Percentiles rank a stretch among this genome's conserved stretches.
Conservation (phyloP, 2,797 vertebrate species). For the Chromobotia macracanthus region DNA sequence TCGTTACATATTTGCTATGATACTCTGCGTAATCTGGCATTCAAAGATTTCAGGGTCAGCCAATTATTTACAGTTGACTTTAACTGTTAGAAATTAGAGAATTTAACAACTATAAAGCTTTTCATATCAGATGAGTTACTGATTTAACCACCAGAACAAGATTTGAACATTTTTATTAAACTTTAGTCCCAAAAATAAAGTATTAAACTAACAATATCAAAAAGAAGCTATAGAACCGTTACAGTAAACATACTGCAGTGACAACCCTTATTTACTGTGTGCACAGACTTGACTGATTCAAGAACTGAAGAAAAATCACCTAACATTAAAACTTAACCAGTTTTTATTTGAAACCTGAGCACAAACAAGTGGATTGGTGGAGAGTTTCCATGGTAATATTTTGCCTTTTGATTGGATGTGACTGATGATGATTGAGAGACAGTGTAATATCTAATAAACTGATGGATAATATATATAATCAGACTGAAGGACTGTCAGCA, state of each 20-base stretch:
- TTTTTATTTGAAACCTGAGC: too few species aligned
- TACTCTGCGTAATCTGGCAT: too few species aligned
- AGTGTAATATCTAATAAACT: not conserved
- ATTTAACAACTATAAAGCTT: too few species aligned
- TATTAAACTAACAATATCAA: not conserved
- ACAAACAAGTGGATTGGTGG: too few species aligned
- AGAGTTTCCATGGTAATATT: not conserved
- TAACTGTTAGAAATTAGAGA: too few species aligned
- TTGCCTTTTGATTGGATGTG: not conserved
- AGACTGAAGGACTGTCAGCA: not conserved
- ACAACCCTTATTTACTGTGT: not conserved
- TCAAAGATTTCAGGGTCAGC: too few species aligned
- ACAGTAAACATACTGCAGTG: not conserved
- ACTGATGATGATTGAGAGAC: not conserved
- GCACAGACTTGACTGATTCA: not conserved
- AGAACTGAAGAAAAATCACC: not conserved
- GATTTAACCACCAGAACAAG: too few species aligned
- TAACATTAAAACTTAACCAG: not conserved
- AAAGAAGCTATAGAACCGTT: not conserved
- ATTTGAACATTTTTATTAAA: not conserved
- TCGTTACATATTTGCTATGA: too few species aligned
- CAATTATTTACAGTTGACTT: too few species aligned
- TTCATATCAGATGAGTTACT: too few species aligned
- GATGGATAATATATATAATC: too few species aligned
- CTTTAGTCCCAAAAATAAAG: not conserved